Percentiles rank a stretch among this genome's conserved stretches.
phyloP scores from a whole-genome alignment of 64 coral and sea anemone genomes.

The Hydrozoanthus tunicans region DNA sequence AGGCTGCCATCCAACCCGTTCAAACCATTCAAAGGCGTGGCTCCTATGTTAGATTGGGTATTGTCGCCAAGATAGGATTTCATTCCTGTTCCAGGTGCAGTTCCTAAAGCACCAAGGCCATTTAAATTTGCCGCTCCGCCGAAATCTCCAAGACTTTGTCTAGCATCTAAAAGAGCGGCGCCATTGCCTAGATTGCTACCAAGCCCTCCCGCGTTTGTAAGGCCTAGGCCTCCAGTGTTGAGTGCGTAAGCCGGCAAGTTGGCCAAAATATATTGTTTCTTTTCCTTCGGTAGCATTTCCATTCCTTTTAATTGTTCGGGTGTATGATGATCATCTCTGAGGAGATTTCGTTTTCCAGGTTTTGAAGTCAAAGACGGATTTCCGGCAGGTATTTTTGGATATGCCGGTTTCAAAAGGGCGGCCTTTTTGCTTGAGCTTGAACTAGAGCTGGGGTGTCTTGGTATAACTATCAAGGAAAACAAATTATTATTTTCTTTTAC shows the following conservation, averaged over 20 bases:
- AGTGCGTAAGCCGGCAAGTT: slow-evolving; percentile 58
- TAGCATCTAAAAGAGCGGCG: slow-evolving; percentile 31
- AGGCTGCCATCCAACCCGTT: not conserved
- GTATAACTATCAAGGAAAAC: slow-evolving; percentile 32
- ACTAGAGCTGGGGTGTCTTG: slow-evolving; percentile 1
- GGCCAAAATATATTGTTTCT: slow-evolving; percentile 74
- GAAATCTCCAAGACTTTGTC: slow-evolving; percentile 64
- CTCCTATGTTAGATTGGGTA: slow-evolving; percentile 19
- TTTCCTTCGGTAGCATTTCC: slow-evolving; percentile 45
- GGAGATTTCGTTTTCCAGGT: slow-evolving; percentile 10
- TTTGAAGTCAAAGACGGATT: slow-evolving; percentile 26
- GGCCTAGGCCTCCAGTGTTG: not conserved
- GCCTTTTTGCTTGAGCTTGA: not conserved
- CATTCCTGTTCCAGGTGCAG: slow-evolving; percentile 19
- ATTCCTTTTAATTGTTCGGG: not conserved
- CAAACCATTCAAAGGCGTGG: not conserved
- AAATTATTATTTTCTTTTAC: not conserved
- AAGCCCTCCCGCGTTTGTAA: slow-evolving; percentile 5
- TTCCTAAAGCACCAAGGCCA: slow-evolving; percentile 9
- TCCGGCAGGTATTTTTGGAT: not conserved
- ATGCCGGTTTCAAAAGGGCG: not conserved
- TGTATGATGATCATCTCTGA: not conserved
- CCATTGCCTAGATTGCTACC: slow-evolving; percentile 4
- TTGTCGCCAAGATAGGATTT: slow-evolving; percentile 41
- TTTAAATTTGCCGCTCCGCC: slow-evolving; percentile 42